phyloP scores from a whole-genome alignment of 2,113 vertebrate genomes.

The Peucedramus taeniatus region DNA sequence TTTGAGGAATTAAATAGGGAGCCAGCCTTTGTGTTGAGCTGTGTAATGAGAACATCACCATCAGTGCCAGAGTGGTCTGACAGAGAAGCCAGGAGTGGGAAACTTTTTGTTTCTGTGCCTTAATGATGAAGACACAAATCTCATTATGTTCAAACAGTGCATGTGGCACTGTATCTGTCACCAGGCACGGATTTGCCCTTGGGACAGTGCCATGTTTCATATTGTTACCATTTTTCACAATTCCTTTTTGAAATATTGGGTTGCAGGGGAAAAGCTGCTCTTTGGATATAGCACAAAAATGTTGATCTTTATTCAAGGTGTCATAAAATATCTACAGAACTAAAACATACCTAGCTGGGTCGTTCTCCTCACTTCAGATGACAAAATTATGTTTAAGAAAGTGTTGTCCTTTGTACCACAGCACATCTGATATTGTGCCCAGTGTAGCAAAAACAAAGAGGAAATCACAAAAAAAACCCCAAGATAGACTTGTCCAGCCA shows the following conservation, averaged over 20 bases:
- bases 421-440: background rate
- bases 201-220: background rate
- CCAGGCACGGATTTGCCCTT: background rate
- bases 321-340: background rate
- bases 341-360: background rate
- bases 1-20: background rate
- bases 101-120: background rate
- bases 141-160: background rate
- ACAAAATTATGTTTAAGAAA: background rate
- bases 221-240: background rate
- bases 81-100: background rate
- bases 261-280: background rate
- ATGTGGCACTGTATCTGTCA: background rate
- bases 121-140: background rate
- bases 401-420: background rate
- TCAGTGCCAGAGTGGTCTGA: background rate
- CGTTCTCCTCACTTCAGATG: background rate
- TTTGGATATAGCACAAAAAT: background rate
- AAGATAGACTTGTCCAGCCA: background rate
- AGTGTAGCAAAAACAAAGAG: background rate
- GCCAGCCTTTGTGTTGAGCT: background rate
- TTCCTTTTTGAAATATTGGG: background rate
- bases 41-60: background rate
- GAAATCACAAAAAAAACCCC: background rate
- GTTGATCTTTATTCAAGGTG: background rate